A percentile compares a stretch with the other conserved stretches of the same genome.
phyloP scores from a whole-genome alignment of 2,113 vertebrate species.

The Cygnus atratus region DNA sequence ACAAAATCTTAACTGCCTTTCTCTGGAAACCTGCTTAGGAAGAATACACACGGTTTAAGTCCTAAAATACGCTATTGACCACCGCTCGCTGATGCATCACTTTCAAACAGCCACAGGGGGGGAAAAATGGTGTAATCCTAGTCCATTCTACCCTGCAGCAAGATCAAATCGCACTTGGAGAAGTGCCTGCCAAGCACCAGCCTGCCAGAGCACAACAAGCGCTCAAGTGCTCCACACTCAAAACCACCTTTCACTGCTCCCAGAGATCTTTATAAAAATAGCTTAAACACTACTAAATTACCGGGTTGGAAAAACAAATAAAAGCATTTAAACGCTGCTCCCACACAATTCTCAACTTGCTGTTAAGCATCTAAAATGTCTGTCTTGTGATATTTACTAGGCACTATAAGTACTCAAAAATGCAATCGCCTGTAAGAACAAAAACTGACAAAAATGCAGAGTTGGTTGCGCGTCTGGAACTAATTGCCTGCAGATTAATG shows the following conservation, averaged over 20 bases:
- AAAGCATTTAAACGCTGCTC: slow-evolving; percentile 33
- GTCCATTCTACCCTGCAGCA: slow-evolving; percentile 78
- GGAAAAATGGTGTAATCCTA: slow-evolving; percentile 73
- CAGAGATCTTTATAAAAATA: slow-evolving; percentile 66
- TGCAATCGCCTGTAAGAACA: neutral
- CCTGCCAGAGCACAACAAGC: slow-evolving; percentile 74
- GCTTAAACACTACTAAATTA: slow-evolving; percentile 65
- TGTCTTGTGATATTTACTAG: neutral
- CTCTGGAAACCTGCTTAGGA: slow-evolving; percentile 53
- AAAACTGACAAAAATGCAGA: slow-evolving; percentile 22
- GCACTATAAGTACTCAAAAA: slow-evolving; percentile 3
- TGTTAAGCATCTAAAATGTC: slow-evolving; percentile 8
- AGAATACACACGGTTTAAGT: slow-evolving; percentile 39
- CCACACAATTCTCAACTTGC: neutral
- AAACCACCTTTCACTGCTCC: slow-evolving; percentile 71
- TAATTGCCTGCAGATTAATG: slow-evolving; percentile 68
- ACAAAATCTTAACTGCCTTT: slow-evolving; percentile 60
- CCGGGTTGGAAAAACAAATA: slow-evolving; percentile 36
- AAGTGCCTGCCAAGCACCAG: slow-evolving; percentile 82
- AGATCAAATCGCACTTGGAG: slow-evolving; percentile 84
- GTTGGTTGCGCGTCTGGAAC: slow-evolving; percentile 61
- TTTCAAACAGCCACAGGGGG: slow-evolving; percentile 47
- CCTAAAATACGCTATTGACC: slow-evolving; percentile 56
- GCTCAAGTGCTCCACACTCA: slow-evolving; percentile 74
- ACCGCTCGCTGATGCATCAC: slow-evolving; percentile 59